These are phyloP conservation scores for Artemia sp. DNA, from an alignment of 2,888 invertebrate genomes.

Conservation along the genomic window DNA sequence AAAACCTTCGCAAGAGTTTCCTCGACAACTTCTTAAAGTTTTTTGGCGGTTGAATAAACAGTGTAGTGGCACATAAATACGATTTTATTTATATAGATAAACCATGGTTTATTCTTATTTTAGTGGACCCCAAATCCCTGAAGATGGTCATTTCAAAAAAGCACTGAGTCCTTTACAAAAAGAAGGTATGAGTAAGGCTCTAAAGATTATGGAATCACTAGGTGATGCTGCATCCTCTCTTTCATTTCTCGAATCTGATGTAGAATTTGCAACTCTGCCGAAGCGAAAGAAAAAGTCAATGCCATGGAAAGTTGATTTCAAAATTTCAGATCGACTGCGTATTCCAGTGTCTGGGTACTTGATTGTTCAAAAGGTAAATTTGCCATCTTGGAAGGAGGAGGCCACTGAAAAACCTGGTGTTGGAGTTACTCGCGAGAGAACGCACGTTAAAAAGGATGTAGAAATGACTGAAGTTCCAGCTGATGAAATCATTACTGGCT, in stretches of 20 bases:
- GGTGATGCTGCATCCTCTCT: constrained; percentile 3
- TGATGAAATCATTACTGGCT: constrained; percentile 9
- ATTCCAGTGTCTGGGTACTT: not conserved
- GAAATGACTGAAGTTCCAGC: constrained; percentile 11
- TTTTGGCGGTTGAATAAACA: too few relatives aligned
- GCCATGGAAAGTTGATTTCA: constrained; percentile 1
- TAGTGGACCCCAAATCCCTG: not conserved
- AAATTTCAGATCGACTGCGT: not conserved
- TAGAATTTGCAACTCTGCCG: not conserved
- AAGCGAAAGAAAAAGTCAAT: not conserved
- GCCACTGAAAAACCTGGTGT: not conserved
- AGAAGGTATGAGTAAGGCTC: not conserved
- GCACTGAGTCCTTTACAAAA: not conserved
- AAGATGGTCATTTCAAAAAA: not conserved
- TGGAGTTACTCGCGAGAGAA: not conserved
- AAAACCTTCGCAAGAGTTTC: too few relatives aligned
- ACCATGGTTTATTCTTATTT: not conserved
- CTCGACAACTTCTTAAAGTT: too few relatives aligned
- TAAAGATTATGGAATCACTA: not conserved
- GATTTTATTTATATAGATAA: too few relatives aligned
- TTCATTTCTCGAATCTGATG: not conserved
- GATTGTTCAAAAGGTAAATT: not conserved
- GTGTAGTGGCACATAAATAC: too few relatives aligned
- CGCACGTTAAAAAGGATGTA: constrained; percentile 8
- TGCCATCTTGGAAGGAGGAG: constrained; percentile 14